These are phyloP conservation scores for Rhinolophus sinicus DNA, from an alignment of 2,113 vertebrate genomes.

Conservation along the genomic window DNA sequence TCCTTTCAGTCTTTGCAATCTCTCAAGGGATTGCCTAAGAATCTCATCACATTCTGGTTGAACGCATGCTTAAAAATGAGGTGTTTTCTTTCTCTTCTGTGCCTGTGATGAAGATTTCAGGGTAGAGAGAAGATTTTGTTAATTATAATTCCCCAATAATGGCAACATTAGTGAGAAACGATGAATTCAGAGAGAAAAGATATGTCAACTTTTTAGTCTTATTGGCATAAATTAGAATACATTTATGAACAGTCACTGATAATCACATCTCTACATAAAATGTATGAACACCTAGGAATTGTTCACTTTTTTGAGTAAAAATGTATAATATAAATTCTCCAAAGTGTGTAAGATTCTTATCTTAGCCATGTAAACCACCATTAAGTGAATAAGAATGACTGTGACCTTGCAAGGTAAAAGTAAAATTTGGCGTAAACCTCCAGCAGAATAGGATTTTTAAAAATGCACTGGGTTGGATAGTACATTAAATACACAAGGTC, in stretches of 20 bases:
- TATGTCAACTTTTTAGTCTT: not conserved
- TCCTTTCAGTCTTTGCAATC: not conserved
- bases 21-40: not conserved
- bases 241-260: not conserved
- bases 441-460: not conserved
- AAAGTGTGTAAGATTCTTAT: not conserved
- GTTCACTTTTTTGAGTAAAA: not conserved
- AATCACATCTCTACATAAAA: not conserved
- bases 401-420: not conserved
- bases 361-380: not conserved
- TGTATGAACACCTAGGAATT: not conserved
- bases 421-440: not conserved
- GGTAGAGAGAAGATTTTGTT: not conserved
- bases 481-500: not conserved
- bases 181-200: not conserved
- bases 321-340: not conserved
- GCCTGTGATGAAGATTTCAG: not conserved
- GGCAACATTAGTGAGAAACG: conserved; percentile 6
- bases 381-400: not conserved
- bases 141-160: not conserved
- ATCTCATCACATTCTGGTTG: not conserved
- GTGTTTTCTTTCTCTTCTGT: not conserved
- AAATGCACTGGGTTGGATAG: not conserved
- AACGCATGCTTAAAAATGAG: not conserved
- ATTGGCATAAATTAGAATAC: not conserved